Evolutionary conservation across 2,888 invertebrate genomes (phyloP), one percentile per base, ranked within the genome.

Genomic region (Malthinus flaveolus): DNA sequence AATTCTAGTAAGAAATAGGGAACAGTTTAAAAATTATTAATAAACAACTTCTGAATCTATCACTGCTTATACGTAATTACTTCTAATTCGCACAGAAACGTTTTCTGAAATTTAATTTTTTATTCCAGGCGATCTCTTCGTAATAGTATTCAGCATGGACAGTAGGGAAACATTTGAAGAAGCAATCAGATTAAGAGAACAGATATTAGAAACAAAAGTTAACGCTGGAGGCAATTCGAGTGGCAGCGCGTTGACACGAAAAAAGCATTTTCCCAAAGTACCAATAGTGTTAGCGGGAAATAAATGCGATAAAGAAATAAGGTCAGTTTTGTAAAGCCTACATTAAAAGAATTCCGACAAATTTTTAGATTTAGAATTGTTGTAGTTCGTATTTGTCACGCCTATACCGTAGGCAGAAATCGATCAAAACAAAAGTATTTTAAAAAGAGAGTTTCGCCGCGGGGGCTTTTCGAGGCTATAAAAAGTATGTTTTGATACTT

Each of bases 271-370:
- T 53, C 86, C 88, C 15, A 82, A 87, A 73, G 90, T 92, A 45
- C 93, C 93, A 36, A 93, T 94, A 88, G 88, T 93, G 49, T 85
- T 94, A 60, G 93, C 91, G 1, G 93, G 92, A 50, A 94, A 93
- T 77, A 94, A 94, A 81, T 88, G 89, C 77, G 93, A 94, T 79
- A 86, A 84, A 71, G 92, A 93, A 46, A 83, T 88, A 71, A 88
- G 87, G 91, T 91, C 75, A 78, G 84, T 78, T 23, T 23, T 23
- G 23, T 23, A 23, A 23, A 23, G n/a, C n/a, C n/a, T 23, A 23
- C n/a, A n/a, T n/a, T 23, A 23, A 23, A 23, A 23, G 23, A 23
- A 23, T 23, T 23, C 23, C 23, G 5, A 23, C 23, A 2, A 23
- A 2, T 23, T 23, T 23, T 23, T 23, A 23, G 23, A 23, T 23